Conservation (phyloP, 2,888 invertebrate genomes). For the Beris chalybata region DNA sequence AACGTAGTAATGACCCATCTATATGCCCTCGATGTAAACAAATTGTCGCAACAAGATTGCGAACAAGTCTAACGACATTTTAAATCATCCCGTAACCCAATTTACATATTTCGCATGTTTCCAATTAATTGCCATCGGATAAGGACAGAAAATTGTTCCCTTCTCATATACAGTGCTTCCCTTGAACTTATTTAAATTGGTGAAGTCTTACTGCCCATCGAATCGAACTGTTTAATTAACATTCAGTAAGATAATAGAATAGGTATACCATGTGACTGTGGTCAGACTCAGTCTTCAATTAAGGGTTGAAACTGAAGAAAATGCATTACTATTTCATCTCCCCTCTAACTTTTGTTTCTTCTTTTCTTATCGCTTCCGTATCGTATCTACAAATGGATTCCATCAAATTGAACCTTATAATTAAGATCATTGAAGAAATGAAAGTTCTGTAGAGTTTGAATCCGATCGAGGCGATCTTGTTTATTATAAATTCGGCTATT, state of each 20-base stretch:
- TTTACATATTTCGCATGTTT: slow-evolving; percentile 37
- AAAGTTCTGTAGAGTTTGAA: neutral
- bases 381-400: neutral
- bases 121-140: slow-evolving; percentile 33
- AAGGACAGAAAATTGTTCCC: slow-evolving; percentile 23
- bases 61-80: slow-evolving; percentile 30
- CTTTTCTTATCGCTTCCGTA: slow-evolving; percentile 25
- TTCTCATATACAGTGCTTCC: slow-evolving; percentile 4
- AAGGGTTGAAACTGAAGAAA: slow-evolving; percentile 23
- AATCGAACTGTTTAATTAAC: slow-evolving; percentile 37
- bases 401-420: slow-evolving; percentile 25
- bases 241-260: slow-evolving; percentile 34
- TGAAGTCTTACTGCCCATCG: slow-evolving; percentile 16
- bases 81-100: slow-evolving; percentile 24
- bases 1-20: neutral
- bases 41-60: slow-evolving; percentile 33
- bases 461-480: neutral
- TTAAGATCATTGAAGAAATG: neutral
- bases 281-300: slow-evolving; percentile 33
- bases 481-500: slow-evolving; percentile 2
- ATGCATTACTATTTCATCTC: slow-evolving; percentile 10
- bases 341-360: slow-evolving; percentile 9
- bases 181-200: slow-evolving; percentile 4
- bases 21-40: slow-evolving; percentile 27
- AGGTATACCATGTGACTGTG: neutral